phyloP scores from a whole-genome alignment of 2,113 vertebrate genomes.

The Mustelus asterias region DNA sequence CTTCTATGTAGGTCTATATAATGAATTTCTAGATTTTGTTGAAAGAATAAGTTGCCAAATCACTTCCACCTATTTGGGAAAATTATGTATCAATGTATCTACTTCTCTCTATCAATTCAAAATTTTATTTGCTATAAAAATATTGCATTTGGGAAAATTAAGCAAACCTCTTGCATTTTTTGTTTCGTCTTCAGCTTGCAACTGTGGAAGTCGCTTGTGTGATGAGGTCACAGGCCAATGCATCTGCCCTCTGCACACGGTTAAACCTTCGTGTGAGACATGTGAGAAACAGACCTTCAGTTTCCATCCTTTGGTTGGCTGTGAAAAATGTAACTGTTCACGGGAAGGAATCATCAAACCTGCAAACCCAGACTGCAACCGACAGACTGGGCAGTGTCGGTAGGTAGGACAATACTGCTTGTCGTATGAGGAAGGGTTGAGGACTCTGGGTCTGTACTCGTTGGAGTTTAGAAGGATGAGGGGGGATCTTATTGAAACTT shows the following conservation, averaged over 20 bases:
- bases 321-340: conserved; percentile 78
- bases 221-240: conserved; percentile 76
- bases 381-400: conserved; percentile 75
- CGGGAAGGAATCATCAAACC: conserved; percentile 51
- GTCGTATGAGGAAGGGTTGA: no score
- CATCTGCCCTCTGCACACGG: conserved; percentile 76
- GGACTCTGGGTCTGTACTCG: no score
- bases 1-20: background rate
- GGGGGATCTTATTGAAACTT: no score
- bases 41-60: background rate
- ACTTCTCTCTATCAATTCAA: background rate
- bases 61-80: background rate
- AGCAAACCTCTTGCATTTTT: background rate
- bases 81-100: background rate
- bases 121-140: background rate
- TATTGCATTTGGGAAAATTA: background rate
- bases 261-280: conserved; percentile 68
- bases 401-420: conserved; percentile 47
- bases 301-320: conserved; percentile 80
- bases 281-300: conserved; percentile 71
- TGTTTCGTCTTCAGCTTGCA: conserved; percentile 59
- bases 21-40: background rate
- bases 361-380: conserved; percentile 61
- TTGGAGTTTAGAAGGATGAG: no score
- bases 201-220: conserved; percentile 71